Conservation (phyloP, 2,797 vertebrate species). For the Antrozous pallidus region DNA sequence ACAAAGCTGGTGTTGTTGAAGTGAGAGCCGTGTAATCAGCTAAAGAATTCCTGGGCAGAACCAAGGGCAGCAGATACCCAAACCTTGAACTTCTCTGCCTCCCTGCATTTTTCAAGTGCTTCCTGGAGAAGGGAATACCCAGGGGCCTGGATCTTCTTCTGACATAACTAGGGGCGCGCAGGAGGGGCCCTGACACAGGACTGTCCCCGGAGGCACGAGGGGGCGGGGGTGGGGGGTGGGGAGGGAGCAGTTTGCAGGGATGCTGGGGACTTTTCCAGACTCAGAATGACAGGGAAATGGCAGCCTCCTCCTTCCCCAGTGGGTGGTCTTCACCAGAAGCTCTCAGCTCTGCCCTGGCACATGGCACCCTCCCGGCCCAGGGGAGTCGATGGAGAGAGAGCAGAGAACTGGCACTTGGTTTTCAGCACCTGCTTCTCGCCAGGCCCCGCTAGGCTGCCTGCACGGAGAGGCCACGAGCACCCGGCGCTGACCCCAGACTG, state of each 20-base stretch:
- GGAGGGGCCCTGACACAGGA: slow-evolving; percentile 50
- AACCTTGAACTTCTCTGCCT: slow-evolving; percentile 83
- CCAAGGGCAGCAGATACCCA: slow-evolving; percentile 83
- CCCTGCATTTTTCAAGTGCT: slow-evolving; percentile 83
- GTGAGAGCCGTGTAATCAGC: slow-evolving; percentile 86
- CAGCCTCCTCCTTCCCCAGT: not conserved
- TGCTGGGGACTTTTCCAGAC: not conserved
- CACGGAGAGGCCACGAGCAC: rapidly evolving
- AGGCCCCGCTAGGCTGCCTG: not conserved
- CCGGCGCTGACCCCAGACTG: no score
- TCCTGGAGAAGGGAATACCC: slow-evolving; percentile 80
- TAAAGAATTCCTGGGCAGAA: slow-evolving; percentile 86
- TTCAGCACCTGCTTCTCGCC: not conserved
- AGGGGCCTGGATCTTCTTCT: slow-evolving; percentile 82
- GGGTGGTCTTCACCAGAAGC: not conserved
- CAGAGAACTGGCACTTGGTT: not conserved
- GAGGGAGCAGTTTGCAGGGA: not conserved
- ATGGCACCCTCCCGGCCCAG: rapidly evolving
- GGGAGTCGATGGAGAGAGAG: not conserved
- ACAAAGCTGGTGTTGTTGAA: slow-evolving; percentile 86
- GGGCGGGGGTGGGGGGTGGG: no score
- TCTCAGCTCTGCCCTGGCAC: not conserved
- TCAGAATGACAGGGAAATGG: rapidly evolving
- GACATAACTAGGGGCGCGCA: slow-evolving; percentile 79
- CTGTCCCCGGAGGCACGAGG: slow-evolving; percentile 16